Conservation (phyloP, 1,140 invertebrate genomes). For the Oscheius sp. region DNA sequence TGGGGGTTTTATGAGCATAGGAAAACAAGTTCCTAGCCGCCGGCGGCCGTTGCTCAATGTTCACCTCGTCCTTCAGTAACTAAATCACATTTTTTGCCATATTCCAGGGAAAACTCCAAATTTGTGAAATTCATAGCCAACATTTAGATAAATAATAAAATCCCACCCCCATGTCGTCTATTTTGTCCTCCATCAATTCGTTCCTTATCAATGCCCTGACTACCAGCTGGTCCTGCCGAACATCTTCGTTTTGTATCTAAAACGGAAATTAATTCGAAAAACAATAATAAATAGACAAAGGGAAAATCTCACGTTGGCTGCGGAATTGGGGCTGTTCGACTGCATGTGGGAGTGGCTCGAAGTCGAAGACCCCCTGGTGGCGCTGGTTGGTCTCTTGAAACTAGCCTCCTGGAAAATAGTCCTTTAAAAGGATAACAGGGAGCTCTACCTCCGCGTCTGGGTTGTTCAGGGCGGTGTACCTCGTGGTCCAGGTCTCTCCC, state of each 20-base stretch:
- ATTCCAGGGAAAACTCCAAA: no score
- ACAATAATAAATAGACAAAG: no score
- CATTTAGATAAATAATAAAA: constrained; percentile 18
- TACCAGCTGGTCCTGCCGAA: constrained; percentile 50
- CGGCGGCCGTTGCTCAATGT: not conserved
- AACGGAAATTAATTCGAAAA: not conserved
- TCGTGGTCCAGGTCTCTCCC: constrained; percentile 43
- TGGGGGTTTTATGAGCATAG: constrained; percentile 14
- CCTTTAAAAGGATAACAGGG: not conserved
- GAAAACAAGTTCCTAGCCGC: not conserved
- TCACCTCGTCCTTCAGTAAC: not conserved
- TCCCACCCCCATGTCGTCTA: constrained; percentile 58
- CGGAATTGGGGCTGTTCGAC: not conserved
- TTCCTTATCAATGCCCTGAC: constrained; percentile 53
- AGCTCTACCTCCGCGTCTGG: not conserved
- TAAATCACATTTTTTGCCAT: no score
- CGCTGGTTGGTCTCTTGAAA: constrained; percentile 31
- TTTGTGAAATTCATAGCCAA: not conserved
- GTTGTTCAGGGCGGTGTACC: constrained; percentile 40
- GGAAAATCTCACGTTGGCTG: no score
- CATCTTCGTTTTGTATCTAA: constrained; percentile 41
- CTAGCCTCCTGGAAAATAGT: not conserved
- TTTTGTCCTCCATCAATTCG: constrained; percentile 56
- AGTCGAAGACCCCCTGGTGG: constrained; percentile 3
- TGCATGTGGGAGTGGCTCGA: not conserved